Base-by-base conservation (phyloP, 2,888 invertebrate species). In the Drosophila aldrichi region DNA sequence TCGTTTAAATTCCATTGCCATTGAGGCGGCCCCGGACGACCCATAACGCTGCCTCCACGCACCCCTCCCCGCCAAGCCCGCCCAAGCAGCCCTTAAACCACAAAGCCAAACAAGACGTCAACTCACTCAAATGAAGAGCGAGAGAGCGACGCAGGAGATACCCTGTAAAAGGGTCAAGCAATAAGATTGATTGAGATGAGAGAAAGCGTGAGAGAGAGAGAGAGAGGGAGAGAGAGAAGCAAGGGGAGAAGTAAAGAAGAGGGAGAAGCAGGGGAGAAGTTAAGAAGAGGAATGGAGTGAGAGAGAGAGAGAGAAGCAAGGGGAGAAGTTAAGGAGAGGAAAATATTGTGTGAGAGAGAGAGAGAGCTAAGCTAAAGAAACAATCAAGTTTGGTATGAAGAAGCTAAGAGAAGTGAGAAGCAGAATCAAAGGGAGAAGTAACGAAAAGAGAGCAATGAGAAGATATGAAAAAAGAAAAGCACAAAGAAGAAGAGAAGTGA, bases 1-100 rank as follows among this genome's bases (percentile, higher is more conserved):
- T 76, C 79, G 83, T 89, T 90, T 80, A 89, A 90, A 91, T 91
- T 90, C 89, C 85, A 90, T 89, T 90, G 79, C 74, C 78, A 62
- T 59, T 64, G 78, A 64, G 70, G 32, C 25, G 36, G 36, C 16
- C 48, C n/a, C 6, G 10, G 10, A 48, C 69, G 64, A 3, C 43
- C 68, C 54, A 48, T 44, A 60, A 36, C 62, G 48, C 44, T 34
- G 3, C 40, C 32, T 34, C 48, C 54, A 12, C 43, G 12, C 48
- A 14, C 52, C 71, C 48, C 66, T 29, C 48, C 66, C 36, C 51
- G 18, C 34, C 20, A n/a, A n/a, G n/a, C n/a, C n/a, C n/a, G n/a
- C 41, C 22, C 34, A 10, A 65, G 14, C 70, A 73, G 67, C 58
- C 70, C 63, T 75, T 32, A 60, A 62, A 70, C 71, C 66, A 60